Evolutionary conservation across 2,888 invertebrate genomes (phyloP).

Genomic region (Sepioteuthis lessoniana): DNA sequence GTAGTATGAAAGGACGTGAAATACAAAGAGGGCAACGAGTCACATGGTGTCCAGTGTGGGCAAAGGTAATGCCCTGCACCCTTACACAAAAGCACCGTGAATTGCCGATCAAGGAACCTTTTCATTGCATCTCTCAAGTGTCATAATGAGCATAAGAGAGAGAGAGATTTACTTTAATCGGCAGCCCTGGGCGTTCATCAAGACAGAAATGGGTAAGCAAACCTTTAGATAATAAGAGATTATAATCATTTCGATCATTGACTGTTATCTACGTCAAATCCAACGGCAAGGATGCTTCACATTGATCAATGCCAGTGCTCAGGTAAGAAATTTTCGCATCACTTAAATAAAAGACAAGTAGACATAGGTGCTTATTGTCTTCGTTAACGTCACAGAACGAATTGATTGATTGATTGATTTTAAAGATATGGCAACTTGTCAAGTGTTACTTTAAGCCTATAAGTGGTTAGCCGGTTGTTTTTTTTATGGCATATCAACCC

Average conservation of each 20-base stretch:
- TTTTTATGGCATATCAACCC: no score
- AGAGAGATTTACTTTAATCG: neutral
- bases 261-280: neutral
- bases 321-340: no score
- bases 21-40: neutral
- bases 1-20: neutral
- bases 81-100: neutral
- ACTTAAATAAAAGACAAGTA: no score
- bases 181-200: neutral
- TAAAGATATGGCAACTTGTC: no score
- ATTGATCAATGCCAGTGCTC: no score
- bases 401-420: no score
- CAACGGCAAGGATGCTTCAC: no score
- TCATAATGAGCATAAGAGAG: neutral
- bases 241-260: neutral
- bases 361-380: no score
- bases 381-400: no score
- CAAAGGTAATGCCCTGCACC: neutral
- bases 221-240: neutral
- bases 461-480: no score
- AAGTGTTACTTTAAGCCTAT: no score
- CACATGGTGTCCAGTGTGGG: neutral
- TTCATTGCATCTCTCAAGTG: neutral
- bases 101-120: neutral
- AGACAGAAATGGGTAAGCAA: neutral